Evolutionary conservation across 2,113 vertebrate species (phyloP), one percentile per base, ranked within the genome.

Genomic region (Urocitellus parryii): DNA sequence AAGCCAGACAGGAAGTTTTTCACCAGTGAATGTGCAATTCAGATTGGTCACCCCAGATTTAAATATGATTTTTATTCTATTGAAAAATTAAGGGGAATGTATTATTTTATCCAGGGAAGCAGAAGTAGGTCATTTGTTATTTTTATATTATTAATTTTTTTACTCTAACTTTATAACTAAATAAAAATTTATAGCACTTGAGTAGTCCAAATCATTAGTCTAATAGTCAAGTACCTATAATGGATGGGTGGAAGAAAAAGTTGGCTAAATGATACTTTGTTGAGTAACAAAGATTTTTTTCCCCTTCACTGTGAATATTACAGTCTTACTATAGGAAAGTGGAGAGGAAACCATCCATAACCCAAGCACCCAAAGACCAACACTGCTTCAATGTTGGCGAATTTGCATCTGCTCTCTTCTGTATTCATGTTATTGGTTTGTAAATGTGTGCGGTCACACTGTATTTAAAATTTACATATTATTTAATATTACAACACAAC

Each of bases 151-250:
- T 80, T 87, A 74, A 84, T 22, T 32, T 92, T 45, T 67, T 82
- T 83, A 42, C 76, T 84, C 85, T 92, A 88, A 80, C n/a, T 92
- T 88, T 73, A 12, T 83, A 95, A 85, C 24, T 65, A 78, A 86
- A 63, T 88, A 51, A 63, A 3, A 94, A 61, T 48, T 67, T 63
- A 84, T 37, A 68, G 67, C 56, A 74, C 4, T 13, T 5, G 12
- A 72, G 10, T 45, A 37, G 18, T 42, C 12, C 11, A 82, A 84
- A 73, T 20, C 27, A 37, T 91, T 39, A 27, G 61, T 65, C 25
- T 48, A 61, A 70, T 6, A 65, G 61, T 56, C 58, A 80, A 70
- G 22, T 67, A 79, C 24, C 25, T 76, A 53, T 39, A 88, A 34
- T 32, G 27, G 14, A 25, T 51, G 24, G 27, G 8, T 37, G 0